Percentiles rank a stretch among this genome's conserved stretches.
Conservation (phyloP, 2,113 vertebrate species). For the Poicephalus gulielmi region DNA sequence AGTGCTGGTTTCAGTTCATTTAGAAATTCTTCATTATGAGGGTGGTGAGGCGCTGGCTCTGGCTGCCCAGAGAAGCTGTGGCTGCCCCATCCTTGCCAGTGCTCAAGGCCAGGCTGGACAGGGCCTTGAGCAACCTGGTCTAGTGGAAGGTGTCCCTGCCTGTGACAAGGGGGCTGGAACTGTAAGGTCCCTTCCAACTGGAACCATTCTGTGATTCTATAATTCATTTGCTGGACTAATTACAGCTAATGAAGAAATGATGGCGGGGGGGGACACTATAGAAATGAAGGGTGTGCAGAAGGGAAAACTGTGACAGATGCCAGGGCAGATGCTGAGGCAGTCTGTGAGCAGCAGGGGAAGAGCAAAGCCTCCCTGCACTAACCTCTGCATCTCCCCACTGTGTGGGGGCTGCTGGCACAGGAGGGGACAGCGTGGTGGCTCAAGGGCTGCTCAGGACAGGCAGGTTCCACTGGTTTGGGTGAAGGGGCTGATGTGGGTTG, state of each 20-base stretch:
- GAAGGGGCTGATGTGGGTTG: fast-evolving
- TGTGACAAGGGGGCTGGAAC: background rate
- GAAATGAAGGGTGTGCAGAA: background rate
- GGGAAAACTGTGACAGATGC: background rate
- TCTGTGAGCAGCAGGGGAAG: background rate
- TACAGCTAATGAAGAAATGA: background rate
- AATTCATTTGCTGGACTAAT: background rate
- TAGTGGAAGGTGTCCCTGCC: background rate
- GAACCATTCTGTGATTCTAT: background rate
- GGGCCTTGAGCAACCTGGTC: background rate
- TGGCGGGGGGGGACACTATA: background rate
- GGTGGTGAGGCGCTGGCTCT: background rate
- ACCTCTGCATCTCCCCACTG: fast-evolving
- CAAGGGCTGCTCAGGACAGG: background rate
- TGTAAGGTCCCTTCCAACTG: background rate
- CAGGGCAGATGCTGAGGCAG: background rate
- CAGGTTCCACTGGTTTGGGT: background rate
- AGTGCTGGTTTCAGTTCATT: background rate
- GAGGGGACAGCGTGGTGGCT: fast-evolving
- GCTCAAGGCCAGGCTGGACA: background rate
- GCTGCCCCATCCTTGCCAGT: background rate
- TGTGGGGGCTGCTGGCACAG: background rate
- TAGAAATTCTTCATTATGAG: background rate
- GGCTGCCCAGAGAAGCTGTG: background rate
- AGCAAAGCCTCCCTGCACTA: background rate